Conservation (phyloP, 2,888 invertebrate species). For the Horisme vitalbata region DNA sequence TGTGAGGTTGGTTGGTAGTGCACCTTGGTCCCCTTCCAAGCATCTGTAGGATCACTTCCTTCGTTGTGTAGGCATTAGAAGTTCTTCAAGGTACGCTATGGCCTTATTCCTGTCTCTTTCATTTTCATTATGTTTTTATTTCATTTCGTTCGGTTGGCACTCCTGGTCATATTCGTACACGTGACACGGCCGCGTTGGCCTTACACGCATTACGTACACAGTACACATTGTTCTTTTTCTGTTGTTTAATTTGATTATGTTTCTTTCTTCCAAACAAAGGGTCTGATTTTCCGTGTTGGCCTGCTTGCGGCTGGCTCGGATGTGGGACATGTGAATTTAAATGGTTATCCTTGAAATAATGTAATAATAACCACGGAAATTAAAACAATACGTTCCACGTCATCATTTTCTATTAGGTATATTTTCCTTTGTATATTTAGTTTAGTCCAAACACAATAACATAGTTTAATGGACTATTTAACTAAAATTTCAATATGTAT, state of each 20-base stretch:
- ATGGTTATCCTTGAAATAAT: background rate
- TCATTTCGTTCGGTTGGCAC: slow-evolving; percentile 58
- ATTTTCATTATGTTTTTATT: slow-evolving; percentile 48
- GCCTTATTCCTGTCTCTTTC: slow-evolving; percentile 53
- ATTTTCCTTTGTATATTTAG: too few species aligned
- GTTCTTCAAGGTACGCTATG: slow-evolving; percentile 66
- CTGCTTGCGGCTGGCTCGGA: slow-evolving; percentile 65
- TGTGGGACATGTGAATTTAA: slow-evolving; percentile 49
- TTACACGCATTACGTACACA: slow-evolving; percentile 70
- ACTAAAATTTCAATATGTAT: too few species aligned
- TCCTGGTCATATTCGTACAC: slow-evolving; percentile 76
- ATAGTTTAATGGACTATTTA: too few species aligned
- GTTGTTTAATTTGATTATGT: slow-evolving; percentile 39
- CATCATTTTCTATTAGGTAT: slow-evolving; percentile 36
- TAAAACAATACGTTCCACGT: slow-evolving; percentile 41
- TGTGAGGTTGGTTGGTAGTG: slow-evolving; percentile 41
- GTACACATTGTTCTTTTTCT: slow-evolving; percentile 56
- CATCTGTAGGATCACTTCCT: slow-evolving; percentile 54
- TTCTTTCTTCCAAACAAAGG: slow-evolving; percentile 53
- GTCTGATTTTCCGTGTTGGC: slow-evolving; percentile 67
- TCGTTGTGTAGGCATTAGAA: slow-evolving; percentile 68
- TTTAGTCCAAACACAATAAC: too few species aligned
- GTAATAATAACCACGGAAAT: background rate
- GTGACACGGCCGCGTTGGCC: slow-evolving; percentile 60
- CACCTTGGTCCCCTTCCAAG: slow-evolving; percentile 51